Evolutionary conservation across 2,888 invertebrate genomes (phyloP), one percentile per base, ranked within the genome.

Genomic region (Hemistola chrysoprasaria): DNA sequence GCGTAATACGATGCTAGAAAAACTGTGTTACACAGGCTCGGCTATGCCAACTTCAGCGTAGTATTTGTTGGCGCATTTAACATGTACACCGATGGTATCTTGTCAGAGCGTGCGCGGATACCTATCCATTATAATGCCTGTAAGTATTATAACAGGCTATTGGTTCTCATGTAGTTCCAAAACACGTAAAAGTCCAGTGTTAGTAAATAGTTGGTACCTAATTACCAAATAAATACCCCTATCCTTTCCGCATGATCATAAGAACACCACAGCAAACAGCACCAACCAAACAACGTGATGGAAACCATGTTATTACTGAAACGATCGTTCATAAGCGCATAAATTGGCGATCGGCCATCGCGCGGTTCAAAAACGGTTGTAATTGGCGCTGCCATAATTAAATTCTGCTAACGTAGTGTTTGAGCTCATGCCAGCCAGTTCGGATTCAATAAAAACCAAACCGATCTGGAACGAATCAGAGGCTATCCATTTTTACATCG

Each of bases 301-400:
- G 46, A 54, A 55, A 59, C 59, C 61, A 54, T 56, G 59, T 63
- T 60, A 58, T 62, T 64, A 69, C 59, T 53, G 65, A 58, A 63
- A 62, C 63, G 60, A 53, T 56, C 65, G 65, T 61, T 69, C 63
- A 76, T 33, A 28, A 37, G 32, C 23, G 43, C 26, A 44, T 79
- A 78, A 78, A 83, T 81, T 84, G 84, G 85, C 82, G 65, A 70
- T 73, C 70, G 61, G 78, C 82, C 83, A 82, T 75, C 62, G 63
- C 65, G 78, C 66, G 79, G 80, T 81, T 75, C 79, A 78, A 82
- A 84, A 83, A 80, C 74, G 78, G 65, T 67, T 82, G 78, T 83
- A 81, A 84, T 84, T 84, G 82, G 76, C 71, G 75, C 70, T 65
- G 62, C 76, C 82, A 82, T 82, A 82, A 85, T 81, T 84, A 78